Evolutionary conservation across 2,797 vertebrate genomes (phyloP).

Genomic region (Lophius americanus): DNA sequence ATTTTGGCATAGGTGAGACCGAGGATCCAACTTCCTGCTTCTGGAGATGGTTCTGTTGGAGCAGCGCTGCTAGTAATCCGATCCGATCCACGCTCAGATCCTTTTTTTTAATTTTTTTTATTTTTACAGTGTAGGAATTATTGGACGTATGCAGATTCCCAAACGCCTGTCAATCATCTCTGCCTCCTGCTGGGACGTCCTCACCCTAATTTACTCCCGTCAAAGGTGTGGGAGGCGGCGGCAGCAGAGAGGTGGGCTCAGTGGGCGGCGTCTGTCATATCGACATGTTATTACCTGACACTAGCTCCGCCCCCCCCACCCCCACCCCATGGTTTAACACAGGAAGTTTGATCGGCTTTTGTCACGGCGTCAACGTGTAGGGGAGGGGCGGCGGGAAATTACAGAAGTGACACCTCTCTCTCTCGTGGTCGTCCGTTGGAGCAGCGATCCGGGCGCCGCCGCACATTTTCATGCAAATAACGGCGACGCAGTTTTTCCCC

Average conservation of each 20-base stretch:
- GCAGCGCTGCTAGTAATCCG: too few species aligned
- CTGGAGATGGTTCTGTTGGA: too few species aligned
- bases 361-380: slow-evolving; percentile 48
- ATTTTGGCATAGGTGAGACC: too few species aligned
- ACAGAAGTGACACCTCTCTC: slow-evolving; percentile 90
- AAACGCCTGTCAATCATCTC: neutral
- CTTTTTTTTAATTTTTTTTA: too few species aligned
- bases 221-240: slow-evolving; percentile 28
- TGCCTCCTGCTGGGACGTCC: slow-evolving; percentile 33
- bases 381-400: slow-evolving; percentile 72
- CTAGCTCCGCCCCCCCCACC: slow-evolving; percentile 64
- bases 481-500: slow-evolving; percentile 85
- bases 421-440: slow-evolving; percentile 86
- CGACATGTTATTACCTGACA: slow-evolving; percentile 61
- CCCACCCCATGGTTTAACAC: slow-evolving; percentile 42
- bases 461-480: slow-evolving; percentile 99
- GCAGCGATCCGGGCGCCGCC: slow-evolving; percentile 83
- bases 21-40: too few species aligned
- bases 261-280: slow-evolving; percentile 48
- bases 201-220: slow-evolving; percentile 42
- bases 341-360: slow-evolving; percentile 82
- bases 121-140: too few species aligned
- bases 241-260: slow-evolving; percentile 12
- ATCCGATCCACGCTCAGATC: too few species aligned
- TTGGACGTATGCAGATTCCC: too few species aligned